Base-by-base conservation (phyloP, 2,888 invertebrate species). In the Blastobasis adustella region DNA sequence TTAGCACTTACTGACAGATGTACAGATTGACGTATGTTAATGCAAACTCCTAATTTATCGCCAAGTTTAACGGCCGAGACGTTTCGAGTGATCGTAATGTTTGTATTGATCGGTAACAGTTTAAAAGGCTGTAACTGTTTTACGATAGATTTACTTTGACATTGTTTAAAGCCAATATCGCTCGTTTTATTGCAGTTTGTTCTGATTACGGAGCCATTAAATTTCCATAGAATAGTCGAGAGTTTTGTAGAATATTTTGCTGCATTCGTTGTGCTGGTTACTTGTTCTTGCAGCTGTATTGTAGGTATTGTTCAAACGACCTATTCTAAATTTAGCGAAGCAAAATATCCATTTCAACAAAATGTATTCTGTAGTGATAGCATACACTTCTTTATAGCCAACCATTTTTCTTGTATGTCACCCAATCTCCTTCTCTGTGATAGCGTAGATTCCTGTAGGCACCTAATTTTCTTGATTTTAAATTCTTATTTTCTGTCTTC, bases 101-200 rank as follows among this genome's bases (percentile, higher is more conserved):
- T 69, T 62, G 66, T 69, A 69, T 73, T 68, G 71, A 76, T 76
- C 69, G 67, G 66, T 65, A 71, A 67, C 65, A 61, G 68, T 70
- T 74, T 74, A 69, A 75, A 69, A 58, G 63, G 65, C 56, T 69
- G 65, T 73, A 64, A 69, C 71, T 64, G 67, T 76, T 79, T 82
- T 69, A 78, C 76, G 73, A 78, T 73, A 72, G 69, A 77, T 74
- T 79, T 75, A 71, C 71, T 74, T 71, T 73, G 72, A 79, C 77
- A 80, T 79, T 82, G 77, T 82, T 76, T 76, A 71, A 72, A 74
- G 67, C 72, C 70, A 71, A 71, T 73, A 71, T 73, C 69, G 68
- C 67, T 59, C 65, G 66, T 79, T 81, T 82, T 79, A 82, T 73
- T 58, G 71, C 68, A 60, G 66, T 69, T 74, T 67, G 67, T 73